These are phyloP conservation scores for Zophobas atratus DNA, from an alignment of 1,140 invertebrate genomes.

Conservation along the genomic window DNA sequence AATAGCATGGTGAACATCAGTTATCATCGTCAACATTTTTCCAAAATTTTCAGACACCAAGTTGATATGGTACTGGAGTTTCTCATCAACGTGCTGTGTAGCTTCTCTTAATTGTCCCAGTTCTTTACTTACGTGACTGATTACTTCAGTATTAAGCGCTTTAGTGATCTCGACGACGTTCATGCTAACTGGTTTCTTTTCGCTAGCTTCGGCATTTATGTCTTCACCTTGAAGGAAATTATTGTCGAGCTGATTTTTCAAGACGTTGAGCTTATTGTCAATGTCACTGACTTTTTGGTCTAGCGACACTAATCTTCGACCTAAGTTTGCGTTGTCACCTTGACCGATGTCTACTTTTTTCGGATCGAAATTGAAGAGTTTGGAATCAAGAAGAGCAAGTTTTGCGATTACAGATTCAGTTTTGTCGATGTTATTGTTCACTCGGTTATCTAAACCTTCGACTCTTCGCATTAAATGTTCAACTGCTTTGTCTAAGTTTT, in stretches of 20 bases:
- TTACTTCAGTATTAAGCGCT: slow-evolving; percentile 82
- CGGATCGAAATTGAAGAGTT: slow-evolving; percentile 72
- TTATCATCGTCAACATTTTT: slow-evolving; percentile 82
- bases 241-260: slow-evolving; percentile 87
- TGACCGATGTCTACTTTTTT: slow-evolving; percentile 47
- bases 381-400: slow-evolving; percentile 79
- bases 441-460: slow-evolving; percentile 83
- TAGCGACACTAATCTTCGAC: slow-evolving; percentile 77
- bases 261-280: slow-evolving; percentile 81
- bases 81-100: slow-evolving; percentile 85
- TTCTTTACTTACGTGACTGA: slow-evolving; percentile 82
- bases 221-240: slow-evolving; percentile 85
- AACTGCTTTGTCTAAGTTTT: slow-evolving; percentile 88
- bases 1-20: slow-evolving; percentile 85
- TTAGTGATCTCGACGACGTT: slow-evolving; percentile 86
- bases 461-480: slow-evolving; percentile 88
- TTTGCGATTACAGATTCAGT: slow-evolving; percentile 86
- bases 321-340: slow-evolving; percentile 67
- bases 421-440: slow-evolving; percentile 88
- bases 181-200: slow-evolving; percentile 86
- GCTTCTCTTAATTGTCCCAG: slow-evolving; percentile 81
- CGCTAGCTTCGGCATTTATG: slow-evolving; percentile 87
- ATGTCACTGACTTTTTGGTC: slow-evolving; percentile 88
- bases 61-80: slow-evolving; percentile 88
- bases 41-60: slow-evolving; percentile 85